These are phyloP conservation scores for Poecile atricapillus DNA, from an alignment of 2,113 vertebrate species.

Conservation along the genomic window DNA sequence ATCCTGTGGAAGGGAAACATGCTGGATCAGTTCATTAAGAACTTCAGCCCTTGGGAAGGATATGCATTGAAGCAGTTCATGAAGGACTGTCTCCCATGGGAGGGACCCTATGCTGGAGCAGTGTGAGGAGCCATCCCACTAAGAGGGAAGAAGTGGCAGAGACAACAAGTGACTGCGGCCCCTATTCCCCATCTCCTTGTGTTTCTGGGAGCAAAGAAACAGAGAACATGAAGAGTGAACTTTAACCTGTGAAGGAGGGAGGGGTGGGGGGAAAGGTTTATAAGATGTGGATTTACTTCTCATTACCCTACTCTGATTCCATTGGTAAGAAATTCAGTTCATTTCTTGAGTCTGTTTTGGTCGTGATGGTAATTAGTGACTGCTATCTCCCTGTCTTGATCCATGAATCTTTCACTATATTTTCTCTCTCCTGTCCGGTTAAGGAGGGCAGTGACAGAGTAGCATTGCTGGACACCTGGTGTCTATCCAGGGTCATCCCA, in stretches of 20 bases:
- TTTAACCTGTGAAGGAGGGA: not conserved
- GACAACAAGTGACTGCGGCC: not conserved
- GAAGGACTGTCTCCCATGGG: not conserved
- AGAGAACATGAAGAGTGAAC: not conserved
- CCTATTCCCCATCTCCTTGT: not conserved
- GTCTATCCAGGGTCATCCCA: not conserved
- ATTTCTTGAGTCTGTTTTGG: not conserved
- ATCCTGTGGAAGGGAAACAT: not conserved
- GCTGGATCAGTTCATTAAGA: not conserved
- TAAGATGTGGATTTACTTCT: not conserved
- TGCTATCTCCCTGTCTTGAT: not conserved
- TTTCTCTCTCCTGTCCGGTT: not conserved
- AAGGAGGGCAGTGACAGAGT: not conserved
- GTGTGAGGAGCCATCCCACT: not conserved
- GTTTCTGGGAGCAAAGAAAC: not conserved
- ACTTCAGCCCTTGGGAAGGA: not conserved
- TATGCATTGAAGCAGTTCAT: not conserved
- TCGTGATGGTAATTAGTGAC: accelerated
- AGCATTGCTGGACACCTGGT: not conserved
- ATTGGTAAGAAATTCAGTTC: not conserved
- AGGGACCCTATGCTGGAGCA: not conserved
- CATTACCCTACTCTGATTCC: not conserved
- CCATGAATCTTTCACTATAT: not conserved
- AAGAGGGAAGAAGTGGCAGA: not conserved
- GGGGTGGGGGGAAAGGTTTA: not conserved